Conservation (phyloP, 2,888 invertebrate species). For the Chloromyia formosa region DNA sequence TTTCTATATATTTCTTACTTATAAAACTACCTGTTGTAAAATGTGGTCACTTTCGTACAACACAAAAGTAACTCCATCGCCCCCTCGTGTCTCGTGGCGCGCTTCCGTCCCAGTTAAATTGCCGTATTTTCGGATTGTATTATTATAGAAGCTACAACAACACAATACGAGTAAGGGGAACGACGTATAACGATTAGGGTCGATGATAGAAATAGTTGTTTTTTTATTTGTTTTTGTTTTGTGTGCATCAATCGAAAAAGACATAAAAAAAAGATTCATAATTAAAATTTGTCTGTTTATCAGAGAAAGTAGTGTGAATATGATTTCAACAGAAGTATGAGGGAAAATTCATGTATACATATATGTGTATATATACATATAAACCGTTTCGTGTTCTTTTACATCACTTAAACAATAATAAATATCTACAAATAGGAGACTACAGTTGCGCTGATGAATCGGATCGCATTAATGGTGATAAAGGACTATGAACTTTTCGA, state of each 20-base stretch:
- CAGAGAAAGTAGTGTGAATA: conserved; percentile 1
- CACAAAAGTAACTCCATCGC: background rate
- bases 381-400: background rate
- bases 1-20: background rate
- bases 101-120: background rate
- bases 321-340: no score
- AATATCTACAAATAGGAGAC: conserved; percentile 54
- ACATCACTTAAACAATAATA: conserved; percentile 10
- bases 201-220: background rate
- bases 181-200: background rate
- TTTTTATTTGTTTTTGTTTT: background rate
- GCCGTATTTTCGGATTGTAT: background rate
- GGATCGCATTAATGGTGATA: conserved; percentile 82
- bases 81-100: background rate
- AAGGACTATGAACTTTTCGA: conserved; percentile 77
- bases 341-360: no score
- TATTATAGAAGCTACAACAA: background rate
- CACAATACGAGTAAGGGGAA: background rate
- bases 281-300: background rate
- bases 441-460: conserved; percentile 80
- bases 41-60: background rate
- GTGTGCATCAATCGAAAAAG: background rate
- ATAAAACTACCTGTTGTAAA: background rate
- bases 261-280: background rate
- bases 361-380: background rate